Base-by-base conservation (phyloP, 1,140 invertebrate species). In the Aphelenchoides fujianensis region DNA sequence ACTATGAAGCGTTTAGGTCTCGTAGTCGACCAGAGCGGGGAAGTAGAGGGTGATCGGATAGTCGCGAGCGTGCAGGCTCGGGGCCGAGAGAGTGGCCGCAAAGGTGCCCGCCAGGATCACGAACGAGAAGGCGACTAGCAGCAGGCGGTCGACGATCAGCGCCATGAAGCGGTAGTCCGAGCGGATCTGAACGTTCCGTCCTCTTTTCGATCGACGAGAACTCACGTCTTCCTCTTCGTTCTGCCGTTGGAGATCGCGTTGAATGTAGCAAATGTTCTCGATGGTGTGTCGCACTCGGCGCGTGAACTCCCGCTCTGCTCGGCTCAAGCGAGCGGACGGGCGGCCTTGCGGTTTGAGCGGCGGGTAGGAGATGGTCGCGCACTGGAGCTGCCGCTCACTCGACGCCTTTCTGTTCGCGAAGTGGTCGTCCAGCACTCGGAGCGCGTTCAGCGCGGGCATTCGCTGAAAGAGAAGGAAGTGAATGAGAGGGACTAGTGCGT, bases 91-190 rank as follows among this genome's bases (percentile, higher is more conserved):
- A 84, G 97, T 90, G 87, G 96, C 93, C 85, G 91, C 92, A 86
- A 95, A 90, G 83, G 95, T 97, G 28, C 89, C 89, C 12, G 91
- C 91, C 87, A 96, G 90, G 32, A 95, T 98, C 9, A 97, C 94
- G 57, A 93, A 88, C 86, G 97, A 94, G 87, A 98, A 98, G 79
- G 98, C 91, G 85, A 95, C 95, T 69, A 98, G 88, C 85, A 97
- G 93, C 63, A 98, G 87, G 79, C 96, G 90, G 88, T 99, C 96
- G 78, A 98, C 95, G 34, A 98, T 95, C 92, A 97, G 95, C 34
- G 96, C 96, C 2, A 98, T 94, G 85, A 97, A 98, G 84, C 96
- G 97, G 96, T 96, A 99, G 87, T 99, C 96, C 86, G 95, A 93
- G 71, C 93, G 89, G 68, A 94, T 94, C 93, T 97, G 85, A 34